Evolutionary conservation across 2,113 vertebrate species (phyloP), one percentile per base, ranked within the genome.

Genomic region (Bos indicus): DNA sequence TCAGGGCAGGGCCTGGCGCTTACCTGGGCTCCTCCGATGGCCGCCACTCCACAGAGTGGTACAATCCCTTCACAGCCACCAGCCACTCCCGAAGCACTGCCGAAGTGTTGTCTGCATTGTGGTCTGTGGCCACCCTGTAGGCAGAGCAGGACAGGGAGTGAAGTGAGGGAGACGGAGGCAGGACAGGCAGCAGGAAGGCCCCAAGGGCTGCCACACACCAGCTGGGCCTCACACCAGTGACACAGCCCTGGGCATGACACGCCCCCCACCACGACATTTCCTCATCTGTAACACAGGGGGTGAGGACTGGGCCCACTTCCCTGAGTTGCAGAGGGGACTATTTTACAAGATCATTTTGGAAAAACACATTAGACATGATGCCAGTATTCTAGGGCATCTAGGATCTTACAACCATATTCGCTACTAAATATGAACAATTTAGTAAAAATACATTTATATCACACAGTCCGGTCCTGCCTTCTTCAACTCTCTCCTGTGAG

Each of bases 21-120:
- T 95, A 99, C 99, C 98, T 98, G 48, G 99, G 99, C 12, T 99
- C 97, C 54, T 99, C 99, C n/a, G 99, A 98, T 0, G 99, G 99
- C 91, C 99, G 98, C 99, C 99, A 99, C 98, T 99, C 99, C 96
- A 99, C 99, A 1, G 99, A 99, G 97, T 99, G 99, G 97, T 99
- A 99, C 82, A 99, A 95, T 17, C 96, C 99, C 98, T 99, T 99
- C 40, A 99, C 98, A 0, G 99, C 99, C 94, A 99, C 98, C 60
- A 99, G 99, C 99, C 99, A 99, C 95, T 99, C 99, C 9, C 98
- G 99, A 60, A 99, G 98, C 83, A 99, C 92, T 2, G 98, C 97
- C 0, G 99, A 99, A 0, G 99, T 99, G 98, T 99, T 99, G 99
- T 99, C 99, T 17, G 98, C 71, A 40, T 99, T 99, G 96, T 99